These are phyloP conservation scores for Tamandua tetradactyla DNA, from an alignment of 2,797 vertebrate species.

Conservation along the genomic window DNA sequence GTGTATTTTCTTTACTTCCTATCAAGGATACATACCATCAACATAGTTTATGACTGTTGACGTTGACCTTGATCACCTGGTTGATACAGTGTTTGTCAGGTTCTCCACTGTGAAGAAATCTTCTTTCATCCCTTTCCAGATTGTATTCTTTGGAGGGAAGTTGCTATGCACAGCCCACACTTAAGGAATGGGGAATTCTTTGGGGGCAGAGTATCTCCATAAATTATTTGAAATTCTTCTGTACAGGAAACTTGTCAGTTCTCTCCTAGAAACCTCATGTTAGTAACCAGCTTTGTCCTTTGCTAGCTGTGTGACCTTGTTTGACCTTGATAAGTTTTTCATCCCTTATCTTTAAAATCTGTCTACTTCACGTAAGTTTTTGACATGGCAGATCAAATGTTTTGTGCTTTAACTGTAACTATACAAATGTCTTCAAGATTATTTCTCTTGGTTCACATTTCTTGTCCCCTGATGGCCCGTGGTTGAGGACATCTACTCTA, in stretches of 20 bases:
- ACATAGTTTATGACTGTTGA: not conserved
- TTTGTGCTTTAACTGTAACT: not conserved
- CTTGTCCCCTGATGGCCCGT: not conserved
- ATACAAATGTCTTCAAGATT: not conserved
- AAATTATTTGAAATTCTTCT: slow-evolving; percentile 32
- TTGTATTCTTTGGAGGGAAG: not conserved
- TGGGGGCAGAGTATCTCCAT: not conserved
- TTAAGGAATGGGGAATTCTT: not conserved
- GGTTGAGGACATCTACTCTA: not conserved
- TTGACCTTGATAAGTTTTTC: not conserved
- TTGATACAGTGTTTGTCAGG: not conserved
- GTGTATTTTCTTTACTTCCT: not conserved
- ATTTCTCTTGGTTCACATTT: slow-evolving; percentile 4
- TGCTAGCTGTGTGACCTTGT: not conserved
- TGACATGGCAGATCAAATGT: not conserved
- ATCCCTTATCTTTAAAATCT: slow-evolving; percentile 57
- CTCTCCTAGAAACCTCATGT: not conserved
- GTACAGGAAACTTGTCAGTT: not conserved
- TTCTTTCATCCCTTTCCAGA: not conserved
- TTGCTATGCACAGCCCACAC: not conserved
- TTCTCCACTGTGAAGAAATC: not conserved
- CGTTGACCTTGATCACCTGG: not conserved
- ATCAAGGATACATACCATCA: not conserved
- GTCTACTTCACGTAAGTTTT: not conserved
- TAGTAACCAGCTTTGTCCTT: slow-evolving; percentile 25